Evolutionary conservation across 92 coral and sea anemone genomes (phyloP), one percentile per base, ranked within the genome.

Genomic region (Parazoanthus swiftii): DNA sequence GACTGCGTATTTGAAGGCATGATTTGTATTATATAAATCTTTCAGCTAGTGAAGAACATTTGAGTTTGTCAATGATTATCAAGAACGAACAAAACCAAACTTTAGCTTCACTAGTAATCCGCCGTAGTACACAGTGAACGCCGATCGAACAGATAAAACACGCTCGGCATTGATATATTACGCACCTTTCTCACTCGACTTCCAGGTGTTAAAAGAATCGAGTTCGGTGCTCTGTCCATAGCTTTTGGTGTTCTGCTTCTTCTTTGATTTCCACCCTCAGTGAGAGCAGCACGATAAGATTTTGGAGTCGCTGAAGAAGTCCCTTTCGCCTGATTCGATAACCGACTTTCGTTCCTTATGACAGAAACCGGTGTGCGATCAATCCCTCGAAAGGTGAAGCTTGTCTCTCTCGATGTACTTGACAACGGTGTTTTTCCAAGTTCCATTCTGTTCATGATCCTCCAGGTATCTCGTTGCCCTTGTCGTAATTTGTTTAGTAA

Each of bases 391-490:
- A 71, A 92, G 2, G 91, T 93, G 59, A 94, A 94, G 75, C 86
- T 91, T 36, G 95, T 91, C 86, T 94, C 93, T 85, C 79, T 90
- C 10, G 59, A 20, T 42, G 90, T 71, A 76, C 91, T 90, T 15
- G 92, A 85, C 76, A 75, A 58, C 20, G 85, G 70, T 18, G 88
- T 76, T 65, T 83, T 79, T 15, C 66, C 88, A 68, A 91, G 73
- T 25, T 91, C 90, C 91, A 95, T 91, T 43, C 85, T 82, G 73
- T 94, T 91, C 72, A 96, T 85, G 18, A 92, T 90, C 56, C 90
- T 88, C 90, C 96, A 85, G 46, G 93, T 91, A 85, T 94, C 92
- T 85, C 85, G 88, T 74, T 96, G 99, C 4, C 94, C 94, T 78
- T 93, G 94, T 85, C 86, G 92, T 73, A 96, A 88, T 88, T 79